Percentiles rank a stretch among this genome's conserved stretches.
Evolutionary conservation across 2,888 invertebrate genomes (phyloP).

Genomic region (Idaea aversata): DNA sequence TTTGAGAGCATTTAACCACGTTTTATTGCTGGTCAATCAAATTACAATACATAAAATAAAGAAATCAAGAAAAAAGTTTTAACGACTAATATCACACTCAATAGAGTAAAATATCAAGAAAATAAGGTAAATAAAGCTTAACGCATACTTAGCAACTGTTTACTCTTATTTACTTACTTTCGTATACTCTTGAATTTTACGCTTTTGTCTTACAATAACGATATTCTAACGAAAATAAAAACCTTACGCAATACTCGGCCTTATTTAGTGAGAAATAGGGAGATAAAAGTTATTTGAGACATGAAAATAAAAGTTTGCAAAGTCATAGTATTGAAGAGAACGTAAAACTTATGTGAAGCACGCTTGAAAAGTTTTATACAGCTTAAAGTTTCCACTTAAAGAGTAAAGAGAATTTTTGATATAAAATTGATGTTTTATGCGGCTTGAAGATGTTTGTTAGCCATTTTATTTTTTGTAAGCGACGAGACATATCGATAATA

Average conservation of each 20-base stretch:
- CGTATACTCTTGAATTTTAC: slow-evolving; percentile 58
- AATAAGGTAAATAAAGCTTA: slow-evolving; percentile 46
- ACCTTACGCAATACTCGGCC: background rate
- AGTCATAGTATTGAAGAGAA: slow-evolving; percentile 55
- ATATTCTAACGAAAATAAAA: background rate
- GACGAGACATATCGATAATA: background rate
- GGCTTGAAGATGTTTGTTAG: background rate
- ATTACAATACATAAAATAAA: background rate
- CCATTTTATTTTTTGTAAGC: background rate
- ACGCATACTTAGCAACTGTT: slow-evolving; percentile 52
- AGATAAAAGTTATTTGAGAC: background rate
- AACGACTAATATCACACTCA: background rate
- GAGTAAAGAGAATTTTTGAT: slow-evolving; percentile 64
- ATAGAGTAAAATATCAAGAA: background rate
- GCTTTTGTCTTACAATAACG: slow-evolving; percentile 36
- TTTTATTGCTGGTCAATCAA: background rate
- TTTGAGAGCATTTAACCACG: no score
- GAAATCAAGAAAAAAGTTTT: background rate
- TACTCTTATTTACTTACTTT: slow-evolving; percentile 53
- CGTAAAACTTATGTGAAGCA: slow-evolving; percentile 75
- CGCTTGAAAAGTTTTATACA: slow-evolving; percentile 73
- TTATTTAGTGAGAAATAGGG: background rate
- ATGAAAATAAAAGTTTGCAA: slow-evolving; percentile 10
- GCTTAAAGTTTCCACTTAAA: slow-evolving; percentile 70
- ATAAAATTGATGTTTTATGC: slow-evolving; percentile 41